Conservation (phyloP, 2,888 invertebrate species). For the Pollenia angustigena region DNA sequence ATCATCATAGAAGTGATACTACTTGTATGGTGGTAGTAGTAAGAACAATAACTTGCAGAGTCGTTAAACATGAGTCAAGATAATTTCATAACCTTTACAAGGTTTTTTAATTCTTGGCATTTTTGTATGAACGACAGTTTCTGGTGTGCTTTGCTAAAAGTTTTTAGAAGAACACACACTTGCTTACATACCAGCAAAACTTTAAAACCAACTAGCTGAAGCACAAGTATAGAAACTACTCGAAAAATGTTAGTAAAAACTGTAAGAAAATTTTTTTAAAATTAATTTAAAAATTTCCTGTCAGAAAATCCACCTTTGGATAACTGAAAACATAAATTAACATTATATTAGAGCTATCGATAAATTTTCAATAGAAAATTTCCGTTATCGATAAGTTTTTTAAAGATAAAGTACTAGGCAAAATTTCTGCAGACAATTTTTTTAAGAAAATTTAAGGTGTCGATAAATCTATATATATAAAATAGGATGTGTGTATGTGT, state of each 20-base stretch:
- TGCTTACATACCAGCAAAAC: not conserved
- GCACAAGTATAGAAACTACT: constrained; percentile 2
- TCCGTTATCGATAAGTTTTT: no score
- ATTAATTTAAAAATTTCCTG: no score
- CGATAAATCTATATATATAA: no score
- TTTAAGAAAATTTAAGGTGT: no score
- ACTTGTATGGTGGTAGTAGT: constrained; percentile 11
- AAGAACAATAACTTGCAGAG: constrained; percentile 20
- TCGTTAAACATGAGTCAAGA: constrained; percentile 16
- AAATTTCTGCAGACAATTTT: no score
- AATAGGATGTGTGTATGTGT: no score
- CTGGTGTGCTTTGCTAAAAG: constrained; percentile 43
- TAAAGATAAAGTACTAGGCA: no score
- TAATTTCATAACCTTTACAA: constrained; percentile 37
- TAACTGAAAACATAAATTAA: no score
- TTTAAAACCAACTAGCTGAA: not conserved
- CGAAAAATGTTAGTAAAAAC: constrained; percentile 22
- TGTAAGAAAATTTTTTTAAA: no score
- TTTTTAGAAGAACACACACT: constrained; percentile 16
- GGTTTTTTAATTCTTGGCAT: constrained; percentile 12
- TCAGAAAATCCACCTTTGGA: no score
- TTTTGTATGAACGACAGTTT: constrained; percentile 12
- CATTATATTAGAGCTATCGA: no score
- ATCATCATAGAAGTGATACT: constrained; percentile 3
- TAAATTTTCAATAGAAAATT: no score